Percentiles rank a stretch among this genome's conserved stretches.
phyloP scores from a whole-genome alignment of 2,113 vertebrate genomes.

The Anas platyrhynchos region DNA sequence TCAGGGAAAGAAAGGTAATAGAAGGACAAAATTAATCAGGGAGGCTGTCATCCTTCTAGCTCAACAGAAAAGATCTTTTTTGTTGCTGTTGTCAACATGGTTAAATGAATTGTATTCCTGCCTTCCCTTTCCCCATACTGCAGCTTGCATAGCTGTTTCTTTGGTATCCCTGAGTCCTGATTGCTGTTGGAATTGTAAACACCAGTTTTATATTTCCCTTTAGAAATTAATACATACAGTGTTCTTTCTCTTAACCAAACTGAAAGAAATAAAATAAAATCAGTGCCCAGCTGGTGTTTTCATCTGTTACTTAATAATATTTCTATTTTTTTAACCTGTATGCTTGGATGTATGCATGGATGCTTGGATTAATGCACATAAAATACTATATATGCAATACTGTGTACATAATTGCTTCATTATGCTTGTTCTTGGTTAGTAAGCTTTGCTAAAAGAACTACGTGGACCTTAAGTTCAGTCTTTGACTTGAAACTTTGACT shows the following conservation, averaged over 20 bases:
- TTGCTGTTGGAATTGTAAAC: background rate
- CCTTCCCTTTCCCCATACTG: background rate
- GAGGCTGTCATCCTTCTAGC: background rate
- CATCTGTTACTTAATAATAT: background rate
- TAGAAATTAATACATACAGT: background rate
- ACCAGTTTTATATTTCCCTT: background rate
- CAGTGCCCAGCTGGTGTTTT: background rate
- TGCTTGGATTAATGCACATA: too few species aligned
- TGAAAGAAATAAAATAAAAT: background rate
- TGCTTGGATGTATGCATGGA: background rate
- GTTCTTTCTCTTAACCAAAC: background rate
- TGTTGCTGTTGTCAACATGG: background rate
- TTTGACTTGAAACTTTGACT: background rate
- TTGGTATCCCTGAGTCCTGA: background rate
- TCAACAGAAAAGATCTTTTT: background rate
- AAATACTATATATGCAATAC: background rate
- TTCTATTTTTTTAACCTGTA: background rate
- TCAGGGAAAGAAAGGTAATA: background rate
- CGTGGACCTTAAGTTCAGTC: background rate
- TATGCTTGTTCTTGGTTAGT: background rate
- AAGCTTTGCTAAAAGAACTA: background rate
- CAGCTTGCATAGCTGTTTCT: background rate
- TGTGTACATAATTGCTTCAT: background rate
- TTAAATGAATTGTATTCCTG: background rate
- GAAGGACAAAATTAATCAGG: constrained; percentile 3